Conservation (phyloP, 2,797 vertebrate genomes). For the Sciurus vulgaris region DNA sequence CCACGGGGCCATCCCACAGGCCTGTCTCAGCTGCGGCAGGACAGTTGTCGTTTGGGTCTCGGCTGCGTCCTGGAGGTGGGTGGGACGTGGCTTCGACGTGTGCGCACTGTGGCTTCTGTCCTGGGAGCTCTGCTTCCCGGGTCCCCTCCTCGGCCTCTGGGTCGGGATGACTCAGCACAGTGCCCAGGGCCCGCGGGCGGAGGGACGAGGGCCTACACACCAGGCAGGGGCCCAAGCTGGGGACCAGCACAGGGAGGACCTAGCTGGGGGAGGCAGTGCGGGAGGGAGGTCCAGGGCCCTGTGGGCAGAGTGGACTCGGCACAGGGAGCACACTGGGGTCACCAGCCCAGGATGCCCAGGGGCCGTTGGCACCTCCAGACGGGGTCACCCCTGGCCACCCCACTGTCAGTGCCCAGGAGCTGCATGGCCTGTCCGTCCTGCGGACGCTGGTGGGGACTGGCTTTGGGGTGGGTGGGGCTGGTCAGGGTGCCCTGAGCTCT, state of each 20-base stretch:
- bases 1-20: background rate
- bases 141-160: background rate
- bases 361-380: background rate
- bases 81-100: background rate
- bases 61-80: background rate
- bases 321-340: background rate
- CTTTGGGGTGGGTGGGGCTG: background rate
- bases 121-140: background rate
- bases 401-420: too few relatives aligned
- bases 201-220: background rate
- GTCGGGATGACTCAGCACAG: slow-evolving; percentile 54
- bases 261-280: fast-evolving
- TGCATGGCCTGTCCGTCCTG: background rate
- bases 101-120: background rate
- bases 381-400: background rate
- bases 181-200: too few relatives aligned
- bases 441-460: background rate
- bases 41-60: background rate
- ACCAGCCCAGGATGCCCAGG: background rate
- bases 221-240: too few relatives aligned
- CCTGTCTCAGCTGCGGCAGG: background rate
- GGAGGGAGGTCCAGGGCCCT: too few relatives aligned
- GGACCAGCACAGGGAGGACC: background rate
- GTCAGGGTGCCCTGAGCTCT: background rate
- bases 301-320: too few relatives aligned